These are phyloP conservation scores for Catajapyx aquilonaris DNA, from an alignment of 1,140 invertebrate genomes.

Conservation along the genomic window DNA sequence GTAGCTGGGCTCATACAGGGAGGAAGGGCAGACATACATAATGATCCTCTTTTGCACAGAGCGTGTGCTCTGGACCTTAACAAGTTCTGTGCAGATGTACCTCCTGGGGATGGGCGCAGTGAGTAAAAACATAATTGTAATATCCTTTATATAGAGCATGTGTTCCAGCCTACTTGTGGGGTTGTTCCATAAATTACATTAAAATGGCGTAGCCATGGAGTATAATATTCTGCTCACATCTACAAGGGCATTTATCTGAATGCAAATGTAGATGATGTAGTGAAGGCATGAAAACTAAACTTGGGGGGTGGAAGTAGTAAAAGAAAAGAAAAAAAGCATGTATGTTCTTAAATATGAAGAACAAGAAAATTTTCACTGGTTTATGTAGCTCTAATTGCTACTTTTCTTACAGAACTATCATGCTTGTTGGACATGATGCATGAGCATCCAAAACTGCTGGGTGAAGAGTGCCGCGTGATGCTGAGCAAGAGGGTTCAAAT, in stretches of 20 bases:
- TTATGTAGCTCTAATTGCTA: not conserved
- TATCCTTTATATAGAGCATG: slow-evolving; percentile 44
- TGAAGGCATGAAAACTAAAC: not conserved
- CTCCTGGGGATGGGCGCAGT: slow-evolving; percentile 26
- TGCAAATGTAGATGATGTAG: too few relatives aligned
- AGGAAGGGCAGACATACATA: slow-evolving; percentile 48
- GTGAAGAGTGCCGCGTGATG: slow-evolving; percentile 53
- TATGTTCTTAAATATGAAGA: not conserved
- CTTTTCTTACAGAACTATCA: slow-evolving; percentile 44
- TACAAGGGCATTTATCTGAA: not conserved
- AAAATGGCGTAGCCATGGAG: not conserved
- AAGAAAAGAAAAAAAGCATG: not conserved
- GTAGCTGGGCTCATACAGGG: slow-evolving; percentile 41
- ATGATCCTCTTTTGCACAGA: slow-evolving; percentile 42
- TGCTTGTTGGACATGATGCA: slow-evolving; percentile 53
- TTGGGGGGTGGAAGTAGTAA: not conserved
- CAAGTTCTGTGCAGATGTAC: slow-evolving; percentile 23
- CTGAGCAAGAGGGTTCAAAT: slow-evolving; percentile 61
- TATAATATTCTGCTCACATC: not conserved
- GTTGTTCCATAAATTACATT: not conserved
- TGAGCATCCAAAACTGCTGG: slow-evolving; percentile 38
- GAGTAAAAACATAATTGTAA: slow-evolving; percentile 2
- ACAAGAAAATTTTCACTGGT: too few relatives aligned
- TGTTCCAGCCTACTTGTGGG: slow-evolving; percentile 31
- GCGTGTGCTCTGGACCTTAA: slow-evolving; percentile 28